Percentiles rank a stretch among this genome's conserved stretches.
phyloP scores from a whole-genome alignment of 1,140 invertebrate genomes.

The Panonychus citri region DNA sequence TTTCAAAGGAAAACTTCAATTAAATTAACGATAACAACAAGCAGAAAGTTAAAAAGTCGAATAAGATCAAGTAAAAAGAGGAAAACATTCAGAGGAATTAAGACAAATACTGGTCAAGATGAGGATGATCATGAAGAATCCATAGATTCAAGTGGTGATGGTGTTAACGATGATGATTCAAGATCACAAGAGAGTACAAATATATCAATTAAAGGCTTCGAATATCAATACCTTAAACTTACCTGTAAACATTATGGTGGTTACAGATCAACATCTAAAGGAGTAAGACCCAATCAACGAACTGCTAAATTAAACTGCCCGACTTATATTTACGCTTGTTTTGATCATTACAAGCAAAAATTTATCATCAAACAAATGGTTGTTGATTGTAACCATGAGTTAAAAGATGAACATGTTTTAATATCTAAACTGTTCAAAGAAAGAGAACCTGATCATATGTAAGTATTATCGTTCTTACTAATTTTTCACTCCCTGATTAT shows the following conservation, averaged over 20 bases:
- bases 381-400: not conserved
- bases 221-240: not conserved
- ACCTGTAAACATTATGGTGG: conserved; percentile 1
- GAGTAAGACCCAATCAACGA: not conserved
- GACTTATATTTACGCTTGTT: not conserved
- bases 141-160: not conserved
- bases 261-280: not conserved
- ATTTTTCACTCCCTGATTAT: not conserved
- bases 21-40: not conserved
- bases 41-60: not conserved
- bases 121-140: not conserved
- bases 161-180: no score
- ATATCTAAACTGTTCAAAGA: not conserved
- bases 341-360: not conserved
- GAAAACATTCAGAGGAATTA: not conserved
- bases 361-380: not conserved
- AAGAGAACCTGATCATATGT: not conserved
- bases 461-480: not conserved
- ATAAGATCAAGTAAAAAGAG: not conserved
- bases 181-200: not conserved
- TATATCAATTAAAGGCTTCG: not conserved
- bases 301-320: not conserved
- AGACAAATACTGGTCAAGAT: not conserved
- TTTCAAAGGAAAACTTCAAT: not conserved
- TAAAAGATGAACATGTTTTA: not conserved